Conservation (phyloP, 2,113 vertebrate genomes). For the Neopipo cinnamomea region DNA sequence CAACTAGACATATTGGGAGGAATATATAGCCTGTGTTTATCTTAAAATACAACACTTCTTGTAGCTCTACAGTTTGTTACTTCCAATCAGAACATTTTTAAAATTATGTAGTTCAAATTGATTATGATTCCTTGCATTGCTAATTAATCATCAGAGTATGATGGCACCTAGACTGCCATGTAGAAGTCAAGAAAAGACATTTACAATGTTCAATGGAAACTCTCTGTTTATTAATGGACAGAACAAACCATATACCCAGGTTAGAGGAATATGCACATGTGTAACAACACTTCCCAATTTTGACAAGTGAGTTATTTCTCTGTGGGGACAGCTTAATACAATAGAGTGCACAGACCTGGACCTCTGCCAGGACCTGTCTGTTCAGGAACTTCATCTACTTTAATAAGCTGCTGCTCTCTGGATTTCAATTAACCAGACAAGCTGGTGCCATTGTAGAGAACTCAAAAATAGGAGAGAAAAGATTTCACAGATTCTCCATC, state of each 20-base stretch:
- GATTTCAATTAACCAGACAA: conserved; percentile 57
- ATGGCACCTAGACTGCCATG: neutral
- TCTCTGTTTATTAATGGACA: neutral
- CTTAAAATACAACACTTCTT: neutral
- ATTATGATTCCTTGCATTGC: neutral
- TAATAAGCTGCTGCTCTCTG: conserved; percentile 39
- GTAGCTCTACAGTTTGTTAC: neutral
- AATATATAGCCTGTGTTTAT: neutral
- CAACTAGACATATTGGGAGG: neutral
- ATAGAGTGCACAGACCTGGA: conserved; percentile 27
- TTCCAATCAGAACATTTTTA: neutral
- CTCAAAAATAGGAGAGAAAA: conserved; percentile 18
- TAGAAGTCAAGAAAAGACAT: neutral
- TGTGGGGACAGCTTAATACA: conserved; percentile 39
- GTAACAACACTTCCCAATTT: neutral
- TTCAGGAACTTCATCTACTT: conserved; percentile 57
- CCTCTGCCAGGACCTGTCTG: conserved; percentile 42
- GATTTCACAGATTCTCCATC: conserved; percentile 39
- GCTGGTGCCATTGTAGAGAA: conserved; percentile 23
- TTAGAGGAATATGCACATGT: neutral
- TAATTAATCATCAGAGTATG: neutral
- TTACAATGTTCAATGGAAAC: neutral
- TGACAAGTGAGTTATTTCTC: conserved; percentile 25
- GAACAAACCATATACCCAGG: neutral
- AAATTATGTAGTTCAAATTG: neutral